Percentiles rank a stretch among this genome's conserved stretches.
Evolutionary conservation across 1,140 invertebrate species (phyloP).

Genomic region (Leucophenga varia): DNA sequence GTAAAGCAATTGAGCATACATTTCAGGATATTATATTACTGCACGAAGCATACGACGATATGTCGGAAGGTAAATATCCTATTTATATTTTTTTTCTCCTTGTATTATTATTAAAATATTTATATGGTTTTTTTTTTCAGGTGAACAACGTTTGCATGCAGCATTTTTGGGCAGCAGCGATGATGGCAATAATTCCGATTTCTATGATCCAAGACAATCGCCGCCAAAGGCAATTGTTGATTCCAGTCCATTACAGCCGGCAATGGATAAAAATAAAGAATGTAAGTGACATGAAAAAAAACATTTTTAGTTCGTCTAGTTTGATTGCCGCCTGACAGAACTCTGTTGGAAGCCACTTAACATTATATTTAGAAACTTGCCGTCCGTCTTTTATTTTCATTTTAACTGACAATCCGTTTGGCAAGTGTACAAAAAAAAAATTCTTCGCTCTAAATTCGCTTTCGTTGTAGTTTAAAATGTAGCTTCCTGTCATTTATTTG

Average conservation of each 20-base stretch:
- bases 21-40: conserved; percentile 52
- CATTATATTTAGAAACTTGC: too few species aligned
- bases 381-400: too few species aligned
- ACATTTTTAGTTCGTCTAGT: not conserved
- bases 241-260: conserved; percentile 86
- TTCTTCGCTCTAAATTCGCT: too few species aligned
- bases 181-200: conserved; percentile 53
- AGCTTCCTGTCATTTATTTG: too few species aligned
- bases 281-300: conserved; percentile 71
- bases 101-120: not conserved
- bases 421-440: too few species aligned
- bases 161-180: conserved; percentile 52
- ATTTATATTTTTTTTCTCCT: not conserved
- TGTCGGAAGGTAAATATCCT: conserved; percentile 70
- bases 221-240: conserved; percentile 91
- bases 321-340: not conserved
- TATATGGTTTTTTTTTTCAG: conserved; percentile 13
- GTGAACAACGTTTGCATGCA: conserved; percentile 49
- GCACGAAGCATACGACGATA: conserved; percentile 58
- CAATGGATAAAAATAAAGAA: conserved; percentile 97
- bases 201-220: conserved; percentile 62
- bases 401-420: too few species aligned
- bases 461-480: too few species aligned
- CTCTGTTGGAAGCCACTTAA: too few species aligned
- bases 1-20: conserved; percentile 44